Percentiles rank a stretch among this genome's conserved stretches.
Conservation (phyloP, 2,888 invertebrate genomes). For the Cerastis rubricosa region DNA sequence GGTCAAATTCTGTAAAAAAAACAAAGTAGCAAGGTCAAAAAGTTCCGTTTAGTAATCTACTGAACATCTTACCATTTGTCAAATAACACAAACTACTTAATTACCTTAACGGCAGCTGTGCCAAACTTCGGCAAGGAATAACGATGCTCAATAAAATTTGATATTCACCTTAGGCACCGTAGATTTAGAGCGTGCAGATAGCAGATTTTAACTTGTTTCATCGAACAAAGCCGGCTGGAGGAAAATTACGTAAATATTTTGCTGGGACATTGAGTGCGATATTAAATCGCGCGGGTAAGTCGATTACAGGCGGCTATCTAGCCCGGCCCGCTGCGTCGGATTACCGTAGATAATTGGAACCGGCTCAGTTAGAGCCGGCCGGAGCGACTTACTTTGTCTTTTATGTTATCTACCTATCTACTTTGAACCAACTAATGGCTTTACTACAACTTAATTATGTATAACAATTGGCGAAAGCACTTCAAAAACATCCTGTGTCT, state of each 20-base stretch:
- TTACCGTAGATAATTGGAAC: slow-evolving; percentile 82
- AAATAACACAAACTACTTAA: slow-evolving; percentile 43
- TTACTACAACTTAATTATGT: slow-evolving; percentile 62
- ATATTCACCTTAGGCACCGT: slow-evolving; percentile 47
- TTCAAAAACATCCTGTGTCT: slow-evolving; percentile 49
- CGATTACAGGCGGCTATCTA: slow-evolving; percentile 80
- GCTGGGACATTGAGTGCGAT: slow-evolving; percentile 80
- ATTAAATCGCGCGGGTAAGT: slow-evolving; percentile 85
- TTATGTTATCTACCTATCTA: slow-evolving; percentile 61
- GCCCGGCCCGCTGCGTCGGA: slow-evolving; percentile 78
- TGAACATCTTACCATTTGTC: slow-evolving; percentile 15
- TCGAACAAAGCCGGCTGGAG: slow-evolving; percentile 69
- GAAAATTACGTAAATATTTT: slow-evolving; percentile 83
- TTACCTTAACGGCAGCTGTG: slow-evolving; percentile 46
- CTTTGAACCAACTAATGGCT: slow-evolving; percentile 61
- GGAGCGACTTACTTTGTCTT: slow-evolving; percentile 66
- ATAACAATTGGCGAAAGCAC: slow-evolving; percentile 47
- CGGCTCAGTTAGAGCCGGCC: slow-evolving; percentile 66
- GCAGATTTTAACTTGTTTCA: slow-evolving; percentile 63
- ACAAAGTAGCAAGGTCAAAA: slow-evolving; percentile 8
- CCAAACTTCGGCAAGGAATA: slow-evolving; percentile 47
- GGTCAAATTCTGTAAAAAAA: neutral
- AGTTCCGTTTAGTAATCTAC: slow-evolving; percentile 3
- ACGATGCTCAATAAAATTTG: slow-evolving; percentile 49
- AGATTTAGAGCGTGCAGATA: slow-evolving; percentile 26